Evolutionary conservation across 2,888 invertebrate species (phyloP).

Genomic region (Augiades crinisus): DNA sequence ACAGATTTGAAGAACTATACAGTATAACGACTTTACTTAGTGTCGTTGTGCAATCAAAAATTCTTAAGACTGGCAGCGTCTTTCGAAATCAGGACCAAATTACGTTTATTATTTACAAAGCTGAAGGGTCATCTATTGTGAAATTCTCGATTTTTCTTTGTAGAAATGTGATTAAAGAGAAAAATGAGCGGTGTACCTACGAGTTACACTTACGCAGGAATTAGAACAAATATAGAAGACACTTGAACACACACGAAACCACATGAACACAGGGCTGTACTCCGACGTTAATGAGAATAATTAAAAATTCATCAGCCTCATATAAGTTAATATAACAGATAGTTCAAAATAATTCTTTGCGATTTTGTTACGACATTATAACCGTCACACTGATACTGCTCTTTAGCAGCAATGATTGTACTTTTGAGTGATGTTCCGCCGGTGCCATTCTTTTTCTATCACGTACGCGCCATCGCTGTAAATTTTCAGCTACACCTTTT

Average conservation of each 20-base stretch:
- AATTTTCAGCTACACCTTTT: constrained; percentile 21
- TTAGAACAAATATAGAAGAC: constrained; percentile 77
- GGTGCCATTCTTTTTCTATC: constrained; percentile 25
- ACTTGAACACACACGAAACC: constrained; percentile 79
- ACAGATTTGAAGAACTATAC: too few relatives aligned
- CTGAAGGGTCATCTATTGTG: constrained; percentile 9
- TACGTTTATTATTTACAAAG: too few relatives aligned
- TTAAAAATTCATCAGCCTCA: not conserved
- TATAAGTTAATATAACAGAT: not conserved
- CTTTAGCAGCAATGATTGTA: too few relatives aligned
- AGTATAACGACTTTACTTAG: too few relatives aligned
- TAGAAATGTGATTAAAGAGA: constrained; percentile 35
- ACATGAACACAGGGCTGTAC: constrained; percentile 66
- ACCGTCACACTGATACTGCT: too few relatives aligned
- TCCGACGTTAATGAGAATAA: constrained; percentile 25
- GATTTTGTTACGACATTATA: too few relatives aligned
- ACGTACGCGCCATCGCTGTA: constrained; percentile 16
- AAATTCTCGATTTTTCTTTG: constrained; percentile 14
- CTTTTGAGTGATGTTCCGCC: constrained; percentile 21
- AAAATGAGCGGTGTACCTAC: constrained; percentile 34
- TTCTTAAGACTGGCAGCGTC: too few relatives aligned
- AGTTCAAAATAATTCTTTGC: too few relatives aligned
- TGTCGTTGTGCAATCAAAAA: too few relatives aligned
- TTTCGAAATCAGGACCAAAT: not conserved
- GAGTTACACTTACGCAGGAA: constrained; percentile 74